Evolutionary conservation across 2,888 invertebrate genomes (phyloP).

Genomic region (Leucoptera coffeella): DNA sequence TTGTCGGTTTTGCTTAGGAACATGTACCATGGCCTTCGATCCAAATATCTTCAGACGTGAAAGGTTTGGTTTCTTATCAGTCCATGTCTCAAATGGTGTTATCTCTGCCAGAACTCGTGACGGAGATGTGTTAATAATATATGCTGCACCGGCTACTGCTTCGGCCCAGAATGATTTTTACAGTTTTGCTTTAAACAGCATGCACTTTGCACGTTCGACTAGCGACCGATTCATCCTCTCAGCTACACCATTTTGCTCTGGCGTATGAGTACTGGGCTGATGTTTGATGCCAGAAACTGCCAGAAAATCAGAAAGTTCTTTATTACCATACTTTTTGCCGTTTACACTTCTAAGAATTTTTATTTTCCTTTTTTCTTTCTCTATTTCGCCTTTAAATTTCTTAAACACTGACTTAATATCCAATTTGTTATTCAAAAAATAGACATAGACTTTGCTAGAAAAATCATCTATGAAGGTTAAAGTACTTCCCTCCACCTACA

Average conservation of each 20-base stretch:
- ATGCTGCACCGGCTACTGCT: too few species aligned
- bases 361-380: slow-evolving; percentile 3
- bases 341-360: slow-evolving; percentile 2
- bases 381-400: slow-evolving; percentile 5
- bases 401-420: slow-evolving; percentile 11
- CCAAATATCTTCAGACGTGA: slow-evolving; percentile 15
- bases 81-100: slow-evolving; percentile 15
- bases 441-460: slow-evolving; percentile 10
- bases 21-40: slow-evolving; percentile 10
- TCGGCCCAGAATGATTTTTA: slow-evolving; percentile 10
- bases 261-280: slow-evolving; percentile 2
- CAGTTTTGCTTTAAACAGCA: slow-evolving; percentile 2
- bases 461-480: slow-evolving; percentile 17
- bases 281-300: slow-evolving; percentile 4
- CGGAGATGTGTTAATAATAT: slow-evolving; percentile 2
- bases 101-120: slow-evolving; percentile 2
- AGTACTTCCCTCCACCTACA: slow-evolving; percentile 14
- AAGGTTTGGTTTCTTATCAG: slow-evolving; percentile 11
- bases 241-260: slow-evolving; percentile 3
- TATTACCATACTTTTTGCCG: slow-evolving; percentile 2
- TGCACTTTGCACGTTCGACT: slow-evolving; percentile 6
- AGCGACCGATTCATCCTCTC: slow-evolving; percentile 5
- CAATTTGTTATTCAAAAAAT: slow-evolving; percentile 15
- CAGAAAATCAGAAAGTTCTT: slow-evolving; percentile 6
- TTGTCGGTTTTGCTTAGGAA: slow-evolving; percentile 9